Percentiles rank a stretch among this genome's conserved stretches.
These are phyloP conservation scores for Barbus barbus DNA, from an alignment of 2,113 vertebrate species.

Conservation along the genomic window DNA sequence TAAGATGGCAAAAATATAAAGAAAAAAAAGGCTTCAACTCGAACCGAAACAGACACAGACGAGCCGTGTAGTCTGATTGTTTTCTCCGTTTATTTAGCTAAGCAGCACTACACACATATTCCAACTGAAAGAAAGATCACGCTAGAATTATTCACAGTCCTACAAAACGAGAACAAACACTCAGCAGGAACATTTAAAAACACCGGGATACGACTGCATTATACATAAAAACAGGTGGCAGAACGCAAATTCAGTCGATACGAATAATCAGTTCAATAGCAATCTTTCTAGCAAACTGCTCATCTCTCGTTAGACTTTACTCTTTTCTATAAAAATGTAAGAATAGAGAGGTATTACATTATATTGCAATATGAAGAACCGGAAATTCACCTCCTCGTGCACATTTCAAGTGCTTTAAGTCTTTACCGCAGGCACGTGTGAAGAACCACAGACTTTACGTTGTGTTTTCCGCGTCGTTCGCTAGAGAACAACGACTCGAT, in stretches of 20 bases:
- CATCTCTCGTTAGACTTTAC: constrained; percentile 39
- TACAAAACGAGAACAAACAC: constrained; percentile 40
- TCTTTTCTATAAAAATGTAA: constrained; percentile 39
- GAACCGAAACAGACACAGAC: neutral
- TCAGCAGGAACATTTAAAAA: constrained; percentile 1
- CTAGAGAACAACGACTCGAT: neutral
- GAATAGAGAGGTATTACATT: constrained; percentile 46
- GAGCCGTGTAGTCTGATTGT: neutral
- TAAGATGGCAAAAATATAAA: neutral
- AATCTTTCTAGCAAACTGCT: constrained; percentile 30
- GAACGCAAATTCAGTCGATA: neutral
- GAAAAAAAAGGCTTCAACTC: neutral
- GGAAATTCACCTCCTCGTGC: constrained; percentile 30
- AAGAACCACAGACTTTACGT: constrained; percentile 31
- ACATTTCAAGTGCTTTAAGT: constrained; percentile 45
- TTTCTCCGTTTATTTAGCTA: constrained; percentile 35
- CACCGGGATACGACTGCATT: neutral
- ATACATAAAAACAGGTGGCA: constrained; percentile 1
- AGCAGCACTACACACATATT: constrained; percentile 62
- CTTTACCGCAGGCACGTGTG: constrained; percentile 44
- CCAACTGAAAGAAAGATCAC: constrained; percentile 55
- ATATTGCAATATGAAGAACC: constrained; percentile 47
- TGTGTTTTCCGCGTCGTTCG: neutral
- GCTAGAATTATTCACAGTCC: constrained; percentile 47
- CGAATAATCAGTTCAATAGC: constrained; percentile 12